These are phyloP conservation scores for Pygathrix nemaeus DNA, from an alignment of 2,113 vertebrate genomes.

Conservation along the genomic window DNA sequence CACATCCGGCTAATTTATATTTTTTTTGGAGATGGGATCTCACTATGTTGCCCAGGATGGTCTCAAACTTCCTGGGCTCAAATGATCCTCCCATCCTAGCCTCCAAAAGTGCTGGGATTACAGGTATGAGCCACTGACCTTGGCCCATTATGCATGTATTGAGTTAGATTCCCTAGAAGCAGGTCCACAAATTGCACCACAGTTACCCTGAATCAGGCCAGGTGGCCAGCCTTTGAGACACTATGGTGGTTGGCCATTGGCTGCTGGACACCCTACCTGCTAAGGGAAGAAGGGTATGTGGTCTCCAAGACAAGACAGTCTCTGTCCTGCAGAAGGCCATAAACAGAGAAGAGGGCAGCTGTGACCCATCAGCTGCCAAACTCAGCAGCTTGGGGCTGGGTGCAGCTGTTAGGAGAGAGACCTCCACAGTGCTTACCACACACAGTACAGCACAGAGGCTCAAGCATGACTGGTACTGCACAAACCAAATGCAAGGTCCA, in stretches of 20 bases:
- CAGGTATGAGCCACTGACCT: no score
- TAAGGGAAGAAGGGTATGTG: no score
- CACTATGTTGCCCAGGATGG: no score
- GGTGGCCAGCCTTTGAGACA: not conserved
- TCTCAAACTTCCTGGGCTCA: no score
- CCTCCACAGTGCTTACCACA: accelerated
- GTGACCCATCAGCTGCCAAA: not conserved
- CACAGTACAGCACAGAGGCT: accelerated
- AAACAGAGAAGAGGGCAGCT: not conserved
- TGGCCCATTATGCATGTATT: no score
- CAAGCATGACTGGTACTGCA: accelerated
- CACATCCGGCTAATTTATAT: no score
- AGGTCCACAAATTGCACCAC: no score
- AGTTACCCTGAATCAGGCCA: not conserved
- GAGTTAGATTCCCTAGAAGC: not conserved
- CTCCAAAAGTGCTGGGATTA: no score
- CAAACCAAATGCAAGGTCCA: not conserved
- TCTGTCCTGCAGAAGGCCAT: not conserved
- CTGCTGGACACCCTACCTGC: no score
- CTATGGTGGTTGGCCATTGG: not conserved
- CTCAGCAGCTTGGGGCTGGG: not conserved
- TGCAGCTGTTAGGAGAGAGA: no score
- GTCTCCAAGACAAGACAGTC: not conserved
- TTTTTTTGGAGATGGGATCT: no score
- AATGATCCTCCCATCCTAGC: no score